A percentile compares a stretch with the other conserved stretches of the same genome.
Evolutionary conservation across 2,113 vertebrate species (phyloP).

Genomic region (Dolichallabes microphthalmus): DNA sequence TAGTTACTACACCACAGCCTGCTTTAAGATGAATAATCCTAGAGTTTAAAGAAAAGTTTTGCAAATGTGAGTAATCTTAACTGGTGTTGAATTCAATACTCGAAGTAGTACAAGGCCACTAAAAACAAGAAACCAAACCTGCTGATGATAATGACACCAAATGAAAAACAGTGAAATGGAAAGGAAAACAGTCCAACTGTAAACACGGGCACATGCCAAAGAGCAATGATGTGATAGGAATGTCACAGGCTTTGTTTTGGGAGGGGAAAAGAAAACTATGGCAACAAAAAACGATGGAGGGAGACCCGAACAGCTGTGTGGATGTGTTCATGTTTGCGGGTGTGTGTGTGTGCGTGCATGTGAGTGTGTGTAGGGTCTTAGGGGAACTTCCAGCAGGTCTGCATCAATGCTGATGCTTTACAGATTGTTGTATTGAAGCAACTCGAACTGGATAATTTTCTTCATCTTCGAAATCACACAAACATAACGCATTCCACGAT

Average conservation of each 20-base stretch:
- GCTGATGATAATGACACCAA: neutral
- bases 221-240: constrained; percentile 1
- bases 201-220: neutral
- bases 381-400: constrained; percentile 20
- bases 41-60: neutral
- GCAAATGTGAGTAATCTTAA: neutral
- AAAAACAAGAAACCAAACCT: neutral
- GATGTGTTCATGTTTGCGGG: neutral
- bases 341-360: neutral
- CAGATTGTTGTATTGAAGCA: constrained; percentile 24
- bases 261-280: constrained; percentile 48
- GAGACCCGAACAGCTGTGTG: constrained; percentile 67
- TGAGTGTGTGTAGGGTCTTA: constrained; percentile 22
- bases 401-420: constrained; percentile 29
- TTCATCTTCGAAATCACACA: neutral
- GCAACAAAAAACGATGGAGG: constrained; percentile 66
- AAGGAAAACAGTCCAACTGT: neutral
- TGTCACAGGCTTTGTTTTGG: constrained; percentile 28
- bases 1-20: neutral
- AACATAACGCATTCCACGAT: neutral
- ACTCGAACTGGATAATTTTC: neutral
- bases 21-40: neutral
- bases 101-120: neutral
- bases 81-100: neutral
- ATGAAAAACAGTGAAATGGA: neutral